phyloP scores from a whole-genome alignment of 2,113 vertebrate genomes.

The Natator depressus region DNA sequence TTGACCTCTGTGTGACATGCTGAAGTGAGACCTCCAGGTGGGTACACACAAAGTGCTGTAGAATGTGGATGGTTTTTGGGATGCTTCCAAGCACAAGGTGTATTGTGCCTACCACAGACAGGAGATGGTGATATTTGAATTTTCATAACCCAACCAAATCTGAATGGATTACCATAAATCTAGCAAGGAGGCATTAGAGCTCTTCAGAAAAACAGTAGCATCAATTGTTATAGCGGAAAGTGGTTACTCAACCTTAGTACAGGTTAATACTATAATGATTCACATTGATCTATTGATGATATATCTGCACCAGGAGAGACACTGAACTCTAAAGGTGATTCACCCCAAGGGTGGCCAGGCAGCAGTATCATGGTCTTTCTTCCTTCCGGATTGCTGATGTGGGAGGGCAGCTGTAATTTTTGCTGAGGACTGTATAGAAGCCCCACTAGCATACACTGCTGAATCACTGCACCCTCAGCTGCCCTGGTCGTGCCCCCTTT shows the following conservation, averaged over 20 bases:
- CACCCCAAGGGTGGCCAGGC: not conserved
- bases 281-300: not conserved
- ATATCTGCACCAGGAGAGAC: not conserved
- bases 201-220: not conserved
- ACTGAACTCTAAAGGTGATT: not conserved
- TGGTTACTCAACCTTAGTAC: not conserved
- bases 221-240: not conserved
- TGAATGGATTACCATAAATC: not conserved
- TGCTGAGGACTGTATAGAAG: not conserved
- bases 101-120: not conserved
- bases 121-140: not conserved
- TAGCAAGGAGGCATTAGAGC: not conserved
- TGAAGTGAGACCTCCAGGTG: no score
- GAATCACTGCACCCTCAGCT: not conserved
- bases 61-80: not conserved
- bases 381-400: not conserved
- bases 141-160: not conserved
- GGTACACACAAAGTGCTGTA: no score
- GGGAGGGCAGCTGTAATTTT: not conserved
- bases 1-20: no score
- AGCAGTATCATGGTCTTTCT: not conserved
- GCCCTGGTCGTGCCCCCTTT: fast-evolving
- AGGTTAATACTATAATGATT: not conserved
- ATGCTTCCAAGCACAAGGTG: not conserved
- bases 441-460: fast-evolving